These are phyloP conservation scores for Ceratoteleas bidentatus DNA, from an alignment of 1,140 invertebrate species.

Conservation along the genomic window DNA sequence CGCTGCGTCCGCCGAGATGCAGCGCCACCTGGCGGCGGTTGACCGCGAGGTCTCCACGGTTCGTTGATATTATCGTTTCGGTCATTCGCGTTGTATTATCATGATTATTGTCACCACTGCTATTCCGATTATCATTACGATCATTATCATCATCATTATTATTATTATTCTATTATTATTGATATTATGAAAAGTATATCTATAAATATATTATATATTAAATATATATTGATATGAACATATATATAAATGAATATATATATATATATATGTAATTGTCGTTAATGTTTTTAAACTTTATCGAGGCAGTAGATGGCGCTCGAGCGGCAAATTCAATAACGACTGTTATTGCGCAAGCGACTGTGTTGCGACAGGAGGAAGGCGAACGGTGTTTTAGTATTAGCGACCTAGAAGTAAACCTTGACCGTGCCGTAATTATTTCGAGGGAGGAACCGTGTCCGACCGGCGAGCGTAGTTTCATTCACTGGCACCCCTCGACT, in stretches of 20 bases:
- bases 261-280: conserved; percentile 71
- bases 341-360: conserved; percentile 51
- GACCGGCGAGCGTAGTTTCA: conserved; percentile 23
- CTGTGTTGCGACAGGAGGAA: conserved; percentile 4
- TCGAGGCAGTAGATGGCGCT: conserved; percentile 65
- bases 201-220: no score
- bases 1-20: no score
- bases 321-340: conserved; percentile 58
- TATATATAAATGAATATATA: conserved; percentile 14
- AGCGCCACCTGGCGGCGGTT: no score
- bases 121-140: no score
- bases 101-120: no score
- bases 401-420: conserved; percentile 50
- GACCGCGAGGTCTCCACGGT: no score
- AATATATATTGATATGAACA: no score
- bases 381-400: conserved; percentile 53
- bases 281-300: conserved; percentile 79
- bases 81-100: no score
- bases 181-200: no score
- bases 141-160: no score
- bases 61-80: no score
- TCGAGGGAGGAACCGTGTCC: conserved; percentile 34
- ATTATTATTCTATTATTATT: no score
- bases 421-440: conserved; percentile 52
- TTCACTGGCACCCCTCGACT: conserved; percentile 45